Conservation (phyloP, 2,113 vertebrate genomes). For the Lamprotornis superbus region DNA sequence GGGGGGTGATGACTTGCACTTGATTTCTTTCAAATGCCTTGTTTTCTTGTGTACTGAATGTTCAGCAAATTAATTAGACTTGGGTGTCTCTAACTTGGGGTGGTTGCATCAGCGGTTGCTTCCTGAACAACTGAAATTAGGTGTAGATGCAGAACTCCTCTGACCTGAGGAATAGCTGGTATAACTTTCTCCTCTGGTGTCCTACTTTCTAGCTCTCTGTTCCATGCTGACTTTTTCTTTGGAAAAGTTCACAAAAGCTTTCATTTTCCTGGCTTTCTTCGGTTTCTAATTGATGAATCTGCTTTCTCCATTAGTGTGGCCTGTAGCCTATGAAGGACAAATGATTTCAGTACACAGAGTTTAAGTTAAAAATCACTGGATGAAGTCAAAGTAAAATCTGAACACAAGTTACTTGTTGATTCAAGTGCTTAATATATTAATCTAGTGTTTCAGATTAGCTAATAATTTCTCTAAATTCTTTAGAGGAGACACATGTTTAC, state of each 20-base stretch:
- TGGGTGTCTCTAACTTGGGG: background rate
- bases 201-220: background rate
- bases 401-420: background rate
- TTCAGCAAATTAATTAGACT: background rate
- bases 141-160: background rate
- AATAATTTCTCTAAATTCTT: background rate
- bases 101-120: background rate
- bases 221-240: background rate
- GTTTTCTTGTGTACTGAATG: background rate
- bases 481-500: background rate
- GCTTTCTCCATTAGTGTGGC: background rate
- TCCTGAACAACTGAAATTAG: background rate
- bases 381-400: background rate
- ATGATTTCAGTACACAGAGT: background rate
- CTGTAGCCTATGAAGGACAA: background rate
- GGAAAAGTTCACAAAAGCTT: background rate
- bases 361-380: background rate
- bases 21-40: background rate
- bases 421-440: background rate
- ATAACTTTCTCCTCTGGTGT: background rate
- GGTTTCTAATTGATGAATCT: background rate
- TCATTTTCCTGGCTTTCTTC: constrained; percentile 22
- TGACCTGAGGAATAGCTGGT: background rate
- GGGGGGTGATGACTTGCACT: background rate
- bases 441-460: background rate